Conservation (phyloP, 2,888 invertebrate species). For the Cosmorhoe ocellata region DNA sequence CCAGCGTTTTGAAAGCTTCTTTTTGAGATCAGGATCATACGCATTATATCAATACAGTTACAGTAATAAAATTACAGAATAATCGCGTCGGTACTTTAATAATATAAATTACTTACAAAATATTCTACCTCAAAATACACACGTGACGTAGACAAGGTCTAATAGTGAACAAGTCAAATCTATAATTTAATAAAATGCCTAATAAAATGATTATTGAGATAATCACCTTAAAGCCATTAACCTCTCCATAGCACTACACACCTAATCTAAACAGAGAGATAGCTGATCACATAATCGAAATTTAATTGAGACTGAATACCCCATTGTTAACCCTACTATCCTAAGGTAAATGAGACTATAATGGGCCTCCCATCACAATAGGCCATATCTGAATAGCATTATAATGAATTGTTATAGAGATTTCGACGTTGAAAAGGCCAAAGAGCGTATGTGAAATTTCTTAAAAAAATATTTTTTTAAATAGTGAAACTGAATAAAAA, state of each 20-base stretch:
- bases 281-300: slow-evolving; percentile 36
- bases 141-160: too few relatives aligned
- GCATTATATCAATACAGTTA: too few relatives aligned
- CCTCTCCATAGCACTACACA: slow-evolving; percentile 3
- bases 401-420: slow-evolving; percentile 74
- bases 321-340: slow-evolving; percentile 48
- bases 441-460: not conserved
- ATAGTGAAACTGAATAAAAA: too few relatives aligned
- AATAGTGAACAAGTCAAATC: too few relatives aligned
- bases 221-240: slow-evolving; percentile 2
- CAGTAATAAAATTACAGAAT: too few relatives aligned
- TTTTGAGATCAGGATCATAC: too few relatives aligned
- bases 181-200: too few relatives aligned
- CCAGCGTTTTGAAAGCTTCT: too few relatives aligned
- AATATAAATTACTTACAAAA: too few relatives aligned
- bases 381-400: slow-evolving; percentile 64
- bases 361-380: slow-evolving; percentile 61
- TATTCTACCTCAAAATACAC: too few relatives aligned
- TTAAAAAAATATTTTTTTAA: not conserved
- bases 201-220: not conserved
- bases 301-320: slow-evolving; percentile 45
- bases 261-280: slow-evolving; percentile 10
- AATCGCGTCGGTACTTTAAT: too few relatives aligned
- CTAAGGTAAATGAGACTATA: slow-evolving; percentile 67
- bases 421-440: slow-evolving; percentile 21